Evolutionary conservation across 92 coral and sea anemone species (phyloP).

Genomic region (Phenganax stokvisi): DNA sequence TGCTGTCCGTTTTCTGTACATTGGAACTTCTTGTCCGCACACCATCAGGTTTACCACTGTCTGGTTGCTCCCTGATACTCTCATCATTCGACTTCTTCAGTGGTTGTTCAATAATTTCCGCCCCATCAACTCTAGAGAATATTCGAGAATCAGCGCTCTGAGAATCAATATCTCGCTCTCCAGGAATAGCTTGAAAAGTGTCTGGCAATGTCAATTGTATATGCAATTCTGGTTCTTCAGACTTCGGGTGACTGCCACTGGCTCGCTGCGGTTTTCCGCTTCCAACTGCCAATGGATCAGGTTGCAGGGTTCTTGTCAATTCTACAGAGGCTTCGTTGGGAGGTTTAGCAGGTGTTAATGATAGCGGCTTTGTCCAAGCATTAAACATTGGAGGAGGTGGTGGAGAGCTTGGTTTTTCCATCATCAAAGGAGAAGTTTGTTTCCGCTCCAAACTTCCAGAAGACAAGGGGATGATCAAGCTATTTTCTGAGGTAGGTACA

Average conservation of each 20-base stretch:
- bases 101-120: neutral
- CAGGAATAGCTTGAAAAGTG: constrained; percentile 26
- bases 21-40: neutral
- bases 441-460: constrained; percentile 63
- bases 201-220: constrained; percentile 30
- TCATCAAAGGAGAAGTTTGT: constrained; percentile 73
- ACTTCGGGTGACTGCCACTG: constrained; percentile 22
- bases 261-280: constrained; percentile 78
- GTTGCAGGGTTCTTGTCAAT: constrained; percentile 50
- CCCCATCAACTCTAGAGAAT: neutral
- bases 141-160: constrained; percentile 14
- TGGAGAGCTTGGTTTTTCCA: constrained; percentile 81
- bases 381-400: constrained; percentile 82
- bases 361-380: constrained; percentile 95
- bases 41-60: neutral
- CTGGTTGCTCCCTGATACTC: neutral
- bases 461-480: constrained; percentile 39
- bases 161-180: constrained; percentile 23
- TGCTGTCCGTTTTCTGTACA: neutral
- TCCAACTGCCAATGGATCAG: constrained; percentile 98
- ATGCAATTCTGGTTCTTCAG: constrained; percentile 33
- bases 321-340: constrained; percentile 55
- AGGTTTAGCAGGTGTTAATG: constrained; percentile 84
- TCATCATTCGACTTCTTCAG: constrained; percentile 6
- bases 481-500: constrained; percentile 49